These are phyloP conservation scores for Aptenodytes forsteri DNA, from an alignment of 2,113 vertebrate species.

Conservation along the genomic window DNA sequence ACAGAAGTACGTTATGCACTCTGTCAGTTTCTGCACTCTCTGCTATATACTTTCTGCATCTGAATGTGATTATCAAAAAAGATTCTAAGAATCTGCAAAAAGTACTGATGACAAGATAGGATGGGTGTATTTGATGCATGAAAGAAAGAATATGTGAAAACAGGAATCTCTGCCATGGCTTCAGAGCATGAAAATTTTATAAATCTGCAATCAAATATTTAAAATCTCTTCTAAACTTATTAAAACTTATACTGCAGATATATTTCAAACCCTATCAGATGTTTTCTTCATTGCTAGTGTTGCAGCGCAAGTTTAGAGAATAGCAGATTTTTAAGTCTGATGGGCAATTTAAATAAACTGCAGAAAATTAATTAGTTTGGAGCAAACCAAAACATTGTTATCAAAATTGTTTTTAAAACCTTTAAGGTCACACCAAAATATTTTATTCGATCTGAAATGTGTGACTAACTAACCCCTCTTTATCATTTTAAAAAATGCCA, in stretches of 20 bases:
- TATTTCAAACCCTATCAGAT: neutral
- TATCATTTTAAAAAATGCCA: rapidly evolving
- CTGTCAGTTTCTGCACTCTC: neutral
- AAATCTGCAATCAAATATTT: neutral
- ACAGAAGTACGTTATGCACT: neutral
- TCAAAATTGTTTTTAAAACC: neutral
- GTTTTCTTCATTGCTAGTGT: neutral
- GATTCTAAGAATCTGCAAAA: neutral
- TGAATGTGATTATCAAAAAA: neutral
- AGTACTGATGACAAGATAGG: neutral
- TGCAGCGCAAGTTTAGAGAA: neutral
- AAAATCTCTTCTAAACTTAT: neutral
- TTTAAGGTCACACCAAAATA: neutral
- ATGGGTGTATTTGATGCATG: neutral
- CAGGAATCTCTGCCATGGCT: neutral
- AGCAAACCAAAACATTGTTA: neutral
- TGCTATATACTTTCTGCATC: neutral
- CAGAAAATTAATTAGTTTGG: neutral
- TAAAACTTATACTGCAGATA: neutral
- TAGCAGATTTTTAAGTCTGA: neutral
- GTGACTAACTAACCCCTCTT: neutral
- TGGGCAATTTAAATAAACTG: neutral
- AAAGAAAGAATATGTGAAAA: neutral
- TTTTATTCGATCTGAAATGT: neutral
- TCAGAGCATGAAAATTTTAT: neutral